phyloP scores from a whole-genome alignment of 2,113 vertebrate genomes.

The Pteropus alecto region DNA sequence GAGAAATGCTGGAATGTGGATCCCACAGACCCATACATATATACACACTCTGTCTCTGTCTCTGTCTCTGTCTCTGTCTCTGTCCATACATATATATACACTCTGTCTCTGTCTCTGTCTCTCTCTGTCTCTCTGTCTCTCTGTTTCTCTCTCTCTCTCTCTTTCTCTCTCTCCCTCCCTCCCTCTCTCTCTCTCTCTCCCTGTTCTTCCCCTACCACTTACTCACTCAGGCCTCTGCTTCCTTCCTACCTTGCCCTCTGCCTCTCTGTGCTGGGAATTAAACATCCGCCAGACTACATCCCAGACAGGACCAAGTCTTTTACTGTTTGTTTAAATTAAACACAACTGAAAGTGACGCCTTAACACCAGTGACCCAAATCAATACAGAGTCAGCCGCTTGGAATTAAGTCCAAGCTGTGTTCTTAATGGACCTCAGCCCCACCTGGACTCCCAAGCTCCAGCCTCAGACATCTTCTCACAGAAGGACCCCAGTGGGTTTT shows the following conservation, averaged over 20 bases:
- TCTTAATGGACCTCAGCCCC: conserved; percentile 19
- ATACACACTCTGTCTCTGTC: rapidly evolving
- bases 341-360: not conserved
- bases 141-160: rapidly evolving
- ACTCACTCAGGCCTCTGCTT: rapidly evolving
- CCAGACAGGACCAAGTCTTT: not conserved
- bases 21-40: not conserved
- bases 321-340: conserved; percentile 67
- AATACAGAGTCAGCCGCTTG: not conserved
- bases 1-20: not conserved
- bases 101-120: too few species aligned
- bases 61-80: too few species aligned
- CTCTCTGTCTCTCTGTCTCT: rapidly evolving
- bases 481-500: not conserved
- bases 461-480: not conserved
- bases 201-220: not conserved
- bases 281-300: not conserved
- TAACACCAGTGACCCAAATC: conserved; percentile 44
- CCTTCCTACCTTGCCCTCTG: not conserved
- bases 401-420: not conserved
- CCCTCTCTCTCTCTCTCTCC: not conserved
- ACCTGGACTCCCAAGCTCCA: too few species aligned
- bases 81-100: too few species aligned
- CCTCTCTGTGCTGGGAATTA: not conserved
- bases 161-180: rapidly evolving